A percentile compares a stretch with the other conserved stretches of the same genome.
Conservation (phyloP, 2,888 invertebrate species). For the Alloscopus bannaensis region DNA sequence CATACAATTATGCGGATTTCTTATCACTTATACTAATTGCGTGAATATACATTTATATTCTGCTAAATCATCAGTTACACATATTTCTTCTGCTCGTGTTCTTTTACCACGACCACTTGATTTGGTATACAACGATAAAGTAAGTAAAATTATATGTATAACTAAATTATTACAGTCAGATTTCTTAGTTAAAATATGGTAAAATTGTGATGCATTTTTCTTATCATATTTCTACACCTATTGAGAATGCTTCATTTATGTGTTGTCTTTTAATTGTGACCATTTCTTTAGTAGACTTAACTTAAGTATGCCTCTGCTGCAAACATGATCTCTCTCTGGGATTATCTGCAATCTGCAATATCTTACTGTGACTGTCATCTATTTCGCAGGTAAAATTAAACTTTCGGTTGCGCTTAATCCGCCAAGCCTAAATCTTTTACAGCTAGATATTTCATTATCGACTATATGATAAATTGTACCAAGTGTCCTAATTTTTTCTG, state of each 20-base stretch:
- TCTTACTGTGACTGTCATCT: no score
- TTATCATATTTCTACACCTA: slow-evolving; percentile 4
- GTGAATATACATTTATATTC: slow-evolving; percentile 20
- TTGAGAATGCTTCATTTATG: slow-evolving; percentile 42
- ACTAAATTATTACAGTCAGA: slow-evolving; percentile 20
- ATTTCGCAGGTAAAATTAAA: no score
- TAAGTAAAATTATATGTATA: slow-evolving; percentile 4
- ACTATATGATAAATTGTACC: no score
- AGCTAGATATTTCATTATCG: no score
- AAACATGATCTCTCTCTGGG: no score
- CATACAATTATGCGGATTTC: slow-evolving; percentile 2
- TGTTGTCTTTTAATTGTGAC: slow-evolving; percentile 35
- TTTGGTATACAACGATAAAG: slow-evolving; percentile 23
- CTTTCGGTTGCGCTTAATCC: no score
- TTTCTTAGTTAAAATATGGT: slow-evolving; percentile 14
- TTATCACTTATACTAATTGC: slow-evolving; percentile 13
- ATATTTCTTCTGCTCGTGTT: not conserved
- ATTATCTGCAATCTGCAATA: no score
- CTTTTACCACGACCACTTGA: slow-evolving; percentile 4
- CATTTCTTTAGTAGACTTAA: slow-evolving; percentile 1
- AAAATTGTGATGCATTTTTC: slow-evolving; percentile 11
- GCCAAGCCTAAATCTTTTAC: no score
- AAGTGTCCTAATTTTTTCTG: no score
- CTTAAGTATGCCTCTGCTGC: no score
- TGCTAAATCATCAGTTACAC: slow-evolving; percentile 4